Evolutionary conservation across 2,113 vertebrate species (phyloP), one percentile per base, ranked within the genome.

Genomic region (Cyphomyrus discorhynchus): DNA sequence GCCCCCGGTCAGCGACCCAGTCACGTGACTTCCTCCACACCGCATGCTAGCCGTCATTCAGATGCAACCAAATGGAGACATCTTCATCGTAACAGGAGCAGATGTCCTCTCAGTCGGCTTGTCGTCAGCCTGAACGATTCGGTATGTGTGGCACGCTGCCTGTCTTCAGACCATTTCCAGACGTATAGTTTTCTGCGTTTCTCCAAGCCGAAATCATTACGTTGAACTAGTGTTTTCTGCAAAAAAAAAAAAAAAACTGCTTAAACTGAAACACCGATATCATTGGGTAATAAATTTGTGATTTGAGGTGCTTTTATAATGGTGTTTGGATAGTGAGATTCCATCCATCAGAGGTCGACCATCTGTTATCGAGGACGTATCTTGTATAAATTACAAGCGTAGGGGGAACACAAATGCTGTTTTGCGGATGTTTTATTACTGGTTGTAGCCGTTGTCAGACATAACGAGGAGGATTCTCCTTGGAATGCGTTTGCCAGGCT

Each of bases 91-190:
- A 89, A 90, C 88, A 88, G 88, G 87, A 93, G 91, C 93, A 94
- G 93, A 93, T 95, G 94, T 94, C 93, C 89, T 86, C 89, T 89
- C 88, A 11, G 89, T 90, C 88, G 84, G 86, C 89, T 94, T 90
- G 89, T 90, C 39, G 83, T 93, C 62, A 91, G 92, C 93, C 92
- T 91, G 89, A 93, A 90, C 90, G 31, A 92, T 93, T 92, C 93
- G 31, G 91, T 93, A 94, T 94, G 94, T 92, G 93, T 92, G 93
- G 92, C 53, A 87, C 39, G 21, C 80, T 88, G 89, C 89, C 91
- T 88, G 91, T 89, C 94, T 91, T 89, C 92, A 92, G 91, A 91
- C 56, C 88, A 92, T 94, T 92, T 92, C 62, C 9, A 94, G 92
- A 91, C 92, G 93, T 87, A 62, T 31, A 42, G 47, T 87, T 74